Evolutionary conservation across 2,797 vertebrate species (phyloP).

Genomic region (Coranthus polyacanthus): DNA sequence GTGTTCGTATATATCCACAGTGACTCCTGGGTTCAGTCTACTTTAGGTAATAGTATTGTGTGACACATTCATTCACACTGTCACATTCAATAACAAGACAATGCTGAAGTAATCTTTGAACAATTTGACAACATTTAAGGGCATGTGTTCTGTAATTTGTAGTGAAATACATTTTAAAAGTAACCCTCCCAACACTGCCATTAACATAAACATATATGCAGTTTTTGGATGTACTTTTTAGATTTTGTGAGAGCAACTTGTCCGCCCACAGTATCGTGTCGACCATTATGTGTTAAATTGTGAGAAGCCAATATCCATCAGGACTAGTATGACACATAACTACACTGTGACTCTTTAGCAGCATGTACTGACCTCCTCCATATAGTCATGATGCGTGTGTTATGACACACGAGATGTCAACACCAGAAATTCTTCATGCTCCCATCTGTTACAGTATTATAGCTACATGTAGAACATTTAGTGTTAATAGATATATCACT

Average conservation of each 20-base stretch:
- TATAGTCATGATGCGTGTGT: constrained; percentile 12
- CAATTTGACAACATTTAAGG: too few species aligned
- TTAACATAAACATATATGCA: too few species aligned
- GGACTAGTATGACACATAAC: not conserved
- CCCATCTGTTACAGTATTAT: constrained; percentile 43
- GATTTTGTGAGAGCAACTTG: not conserved
- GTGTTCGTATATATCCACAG: too few species aligned
- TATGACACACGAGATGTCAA: constrained; percentile 17
- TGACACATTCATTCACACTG: too few species aligned
- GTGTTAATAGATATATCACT: not conserved
- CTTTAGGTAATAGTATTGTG: too few species aligned
- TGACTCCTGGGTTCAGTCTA: too few species aligned
- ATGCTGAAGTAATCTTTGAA: too few species aligned
- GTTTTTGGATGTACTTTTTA: too few species aligned
- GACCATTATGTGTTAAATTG: constrained; percentile 2
- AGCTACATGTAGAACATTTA: not conserved
- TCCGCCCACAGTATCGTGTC: not conserved
- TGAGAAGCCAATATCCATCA: constrained; percentile 21
- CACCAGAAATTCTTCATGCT: not conserved
- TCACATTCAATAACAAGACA: too few species aligned
- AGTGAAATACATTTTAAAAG: too few species aligned
- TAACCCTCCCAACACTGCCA: too few species aligned
- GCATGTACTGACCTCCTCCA: constrained; percentile 2
- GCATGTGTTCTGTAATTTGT: too few species aligned
- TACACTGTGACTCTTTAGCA: not conserved